phyloP scores from a whole-genome alignment of 1,140 invertebrate genomes.

The Megathymus violae region DNA sequence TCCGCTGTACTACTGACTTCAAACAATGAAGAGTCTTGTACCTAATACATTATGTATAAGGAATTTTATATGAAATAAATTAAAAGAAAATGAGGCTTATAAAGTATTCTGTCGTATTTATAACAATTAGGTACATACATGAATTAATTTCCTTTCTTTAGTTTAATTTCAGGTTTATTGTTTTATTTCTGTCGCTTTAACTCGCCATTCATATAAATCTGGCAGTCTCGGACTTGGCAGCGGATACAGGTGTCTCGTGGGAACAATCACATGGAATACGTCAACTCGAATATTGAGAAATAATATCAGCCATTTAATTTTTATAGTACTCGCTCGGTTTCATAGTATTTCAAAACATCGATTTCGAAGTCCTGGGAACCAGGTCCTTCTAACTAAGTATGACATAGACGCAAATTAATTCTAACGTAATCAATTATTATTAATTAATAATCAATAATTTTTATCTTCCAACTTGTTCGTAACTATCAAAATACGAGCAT shows the following conservation, averaged over 20 bases:
- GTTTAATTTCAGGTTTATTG: constrained; percentile 42
- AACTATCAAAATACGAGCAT: constrained; percentile 21
- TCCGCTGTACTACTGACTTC: too few relatives aligned
- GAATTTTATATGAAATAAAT: neutral
- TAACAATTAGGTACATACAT: constrained; percentile 19
- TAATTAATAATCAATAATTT: constrained; percentile 1
- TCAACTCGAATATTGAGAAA: constrained; percentile 30
- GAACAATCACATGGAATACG: constrained; percentile 46
- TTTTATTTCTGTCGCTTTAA: constrained; percentile 57
- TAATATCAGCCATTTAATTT: constrained; percentile 26
- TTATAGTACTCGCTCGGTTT: neutral
- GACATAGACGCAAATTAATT: too few relatives aligned
- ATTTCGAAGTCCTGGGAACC: too few relatives aligned
- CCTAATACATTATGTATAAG: too few relatives aligned
- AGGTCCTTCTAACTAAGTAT: too few relatives aligned
- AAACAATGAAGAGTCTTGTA: too few relatives aligned
- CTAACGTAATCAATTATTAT: neutral
- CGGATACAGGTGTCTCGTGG: constrained; percentile 70
- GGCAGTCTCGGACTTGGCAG: constrained; percentile 54
- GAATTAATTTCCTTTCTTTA: constrained; percentile 30
- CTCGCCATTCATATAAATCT: constrained; percentile 63
- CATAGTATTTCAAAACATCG: neutral
- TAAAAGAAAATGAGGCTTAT: constrained; percentile 23
- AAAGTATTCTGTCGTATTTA: constrained; percentile 20
- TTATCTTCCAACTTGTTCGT: constrained; percentile 20